These are phyloP conservation scores for Alauda arvensis DNA, from an alignment of 2,797 vertebrate species.

Conservation along the genomic window DNA sequence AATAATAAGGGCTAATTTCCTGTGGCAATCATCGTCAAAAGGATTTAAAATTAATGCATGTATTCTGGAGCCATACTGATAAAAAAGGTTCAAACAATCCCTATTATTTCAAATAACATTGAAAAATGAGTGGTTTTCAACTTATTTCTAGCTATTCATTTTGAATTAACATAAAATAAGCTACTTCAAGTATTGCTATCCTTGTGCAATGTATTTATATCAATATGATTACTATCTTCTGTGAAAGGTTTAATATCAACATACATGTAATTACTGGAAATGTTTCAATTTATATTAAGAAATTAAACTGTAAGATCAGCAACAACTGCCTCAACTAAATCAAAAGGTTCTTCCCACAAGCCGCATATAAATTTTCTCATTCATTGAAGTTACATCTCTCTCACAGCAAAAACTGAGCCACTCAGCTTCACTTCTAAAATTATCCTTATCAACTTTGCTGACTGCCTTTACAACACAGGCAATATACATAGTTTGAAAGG, in stretches of 20 bases:
- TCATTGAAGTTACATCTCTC: background rate
- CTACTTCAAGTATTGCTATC: background rate
- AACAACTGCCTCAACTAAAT: constrained; percentile 37
- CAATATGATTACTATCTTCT: constrained; percentile 6
- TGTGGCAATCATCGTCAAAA: constrained; percentile 27
- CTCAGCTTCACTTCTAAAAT: constrained; percentile 37
- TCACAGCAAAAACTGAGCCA: background rate
- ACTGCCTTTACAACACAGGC: background rate
- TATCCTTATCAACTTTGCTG: constrained; percentile 14
- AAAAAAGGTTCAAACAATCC: constrained; percentile 35
- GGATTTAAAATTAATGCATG: constrained; percentile 1
- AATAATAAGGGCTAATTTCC: constrained; percentile 26
- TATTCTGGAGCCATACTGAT: constrained; percentile 13
- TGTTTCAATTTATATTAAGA: constrained; percentile 50
- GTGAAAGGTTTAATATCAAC: constrained; percentile 28
- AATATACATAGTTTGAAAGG: background rate
- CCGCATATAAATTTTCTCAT: constrained; percentile 27
- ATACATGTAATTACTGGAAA: constrained; percentile 24
- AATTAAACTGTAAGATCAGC: constrained; percentile 50
- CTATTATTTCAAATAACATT: constrained; percentile 29
- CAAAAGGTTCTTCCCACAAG: constrained; percentile 14
- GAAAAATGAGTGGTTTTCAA: background rate
- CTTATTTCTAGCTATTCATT: constrained; percentile 12
- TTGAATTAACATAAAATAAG: constrained; percentile 12
- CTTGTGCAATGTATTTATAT: constrained; percentile 12